Conservation (phyloP, 2,113 vertebrate genomes). For the Gnathonemus echidnorhynchus region DNA sequence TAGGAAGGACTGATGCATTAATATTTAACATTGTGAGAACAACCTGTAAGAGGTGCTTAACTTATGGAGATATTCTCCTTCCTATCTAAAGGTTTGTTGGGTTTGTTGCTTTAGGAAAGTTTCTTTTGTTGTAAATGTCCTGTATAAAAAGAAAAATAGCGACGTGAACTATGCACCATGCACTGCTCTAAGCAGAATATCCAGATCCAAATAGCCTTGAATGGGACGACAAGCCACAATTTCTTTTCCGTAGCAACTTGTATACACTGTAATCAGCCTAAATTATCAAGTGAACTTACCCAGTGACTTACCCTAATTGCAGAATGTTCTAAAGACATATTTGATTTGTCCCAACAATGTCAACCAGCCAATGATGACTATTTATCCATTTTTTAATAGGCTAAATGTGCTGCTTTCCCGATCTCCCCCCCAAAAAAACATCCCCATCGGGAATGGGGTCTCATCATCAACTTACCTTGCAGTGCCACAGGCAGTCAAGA, state of each 20-base stretch:
- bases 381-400: not conserved
- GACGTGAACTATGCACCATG: not conserved
- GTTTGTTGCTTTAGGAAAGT: not conserved
- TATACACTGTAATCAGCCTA: not conserved
- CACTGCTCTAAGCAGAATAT: not conserved
- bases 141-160: not conserved
- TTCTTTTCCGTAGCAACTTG: not conserved
- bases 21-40: not conserved
- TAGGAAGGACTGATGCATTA: not conserved
- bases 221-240: not conserved
- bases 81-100: not conserved
- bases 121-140: not conserved
- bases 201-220: not conserved
- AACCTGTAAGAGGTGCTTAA: not conserved
- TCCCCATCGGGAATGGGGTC: not conserved
- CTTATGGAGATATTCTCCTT: not conserved
- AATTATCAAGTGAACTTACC: not conserved
- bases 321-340: not conserved
- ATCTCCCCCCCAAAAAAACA: not conserved
- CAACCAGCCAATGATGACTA: not conserved
- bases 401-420: not conserved
- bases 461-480: not conserved
- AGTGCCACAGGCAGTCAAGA: not conserved
- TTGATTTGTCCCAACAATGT: not conserved
- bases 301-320: not conserved